These are phyloP conservation scores for Siphamia tubifer DNA, from an alignment of 2,113 vertebrate genomes.

Conservation along the genomic window DNA sequence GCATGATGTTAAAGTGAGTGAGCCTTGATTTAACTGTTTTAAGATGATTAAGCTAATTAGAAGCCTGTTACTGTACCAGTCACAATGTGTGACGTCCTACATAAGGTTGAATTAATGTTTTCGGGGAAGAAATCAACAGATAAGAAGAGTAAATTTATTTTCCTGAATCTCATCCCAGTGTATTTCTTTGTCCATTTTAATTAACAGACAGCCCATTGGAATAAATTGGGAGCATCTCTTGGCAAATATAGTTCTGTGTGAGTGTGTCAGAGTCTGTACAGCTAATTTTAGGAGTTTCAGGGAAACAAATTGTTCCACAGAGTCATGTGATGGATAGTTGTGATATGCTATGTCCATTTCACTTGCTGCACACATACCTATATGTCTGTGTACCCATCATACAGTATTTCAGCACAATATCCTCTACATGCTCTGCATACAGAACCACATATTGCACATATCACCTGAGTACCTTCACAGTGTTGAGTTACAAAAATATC, in stretches of 20 bases:
- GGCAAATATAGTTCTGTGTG: neutral
- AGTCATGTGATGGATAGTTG: neutral
- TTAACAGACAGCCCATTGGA: constrained; percentile 52
- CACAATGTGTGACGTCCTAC: constrained; percentile 30
- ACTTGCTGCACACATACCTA: neutral
- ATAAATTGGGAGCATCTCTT: constrained; percentile 23
- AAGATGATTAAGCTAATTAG: no score
- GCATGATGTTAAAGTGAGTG: no score
- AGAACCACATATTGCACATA: no score
- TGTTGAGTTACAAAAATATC: no score
- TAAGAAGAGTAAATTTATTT: constrained; percentile 48
- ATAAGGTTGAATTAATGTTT: constrained; percentile 54
- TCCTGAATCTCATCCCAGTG: constrained; percentile 43
- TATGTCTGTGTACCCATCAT: no score
- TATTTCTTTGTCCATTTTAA: constrained; percentile 58
- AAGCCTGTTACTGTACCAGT: no score
- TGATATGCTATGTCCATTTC: neutral
- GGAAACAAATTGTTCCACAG: neutral
- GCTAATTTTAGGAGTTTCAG: neutral
- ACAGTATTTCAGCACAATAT: no score
- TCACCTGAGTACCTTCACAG: no score
- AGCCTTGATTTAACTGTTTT: no score
- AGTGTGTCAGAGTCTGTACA: neutral
- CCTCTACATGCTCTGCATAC: no score
- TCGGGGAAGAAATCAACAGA: constrained; percentile 32